These are phyloP conservation scores for Drosophila siamana DNA, from an alignment of 2,888 invertebrate genomes.

Conservation along the genomic window DNA sequence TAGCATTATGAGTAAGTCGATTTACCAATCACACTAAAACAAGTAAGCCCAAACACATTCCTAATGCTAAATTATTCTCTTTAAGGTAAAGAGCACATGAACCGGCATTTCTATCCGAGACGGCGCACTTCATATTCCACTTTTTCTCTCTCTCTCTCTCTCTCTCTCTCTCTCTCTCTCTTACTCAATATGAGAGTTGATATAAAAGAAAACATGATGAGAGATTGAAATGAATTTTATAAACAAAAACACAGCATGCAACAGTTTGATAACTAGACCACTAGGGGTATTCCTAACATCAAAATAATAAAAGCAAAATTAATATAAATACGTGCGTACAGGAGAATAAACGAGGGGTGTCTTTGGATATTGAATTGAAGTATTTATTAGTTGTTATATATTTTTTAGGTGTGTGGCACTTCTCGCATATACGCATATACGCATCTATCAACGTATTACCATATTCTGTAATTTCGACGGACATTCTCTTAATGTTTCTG, in stretches of 20 bases:
- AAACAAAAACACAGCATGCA: slow-evolving; percentile 66
- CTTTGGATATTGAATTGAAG: too few relatives aligned
- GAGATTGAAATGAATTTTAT: background rate
- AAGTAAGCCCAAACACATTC: background rate
- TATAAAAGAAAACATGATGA: background rate
- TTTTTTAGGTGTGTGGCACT: too few relatives aligned
- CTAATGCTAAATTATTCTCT: background rate
- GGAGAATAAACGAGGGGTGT: too few relatives aligned
- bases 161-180: background rate
- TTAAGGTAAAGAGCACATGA: slow-evolving; percentile 25
- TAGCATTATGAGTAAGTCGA: slow-evolving; percentile 7
- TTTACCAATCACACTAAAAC: slow-evolving; percentile 2
- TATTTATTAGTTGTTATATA: too few relatives aligned
- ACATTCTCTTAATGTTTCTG: too few relatives aligned
- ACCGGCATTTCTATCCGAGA: slow-evolving; percentile 60
- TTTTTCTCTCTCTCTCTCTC: background rate
- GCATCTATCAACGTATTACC: too few relatives aligned
- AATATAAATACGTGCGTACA: too few relatives aligned
- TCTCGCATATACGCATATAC: too few relatives aligned
- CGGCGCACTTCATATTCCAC: slow-evolving; percentile 18
- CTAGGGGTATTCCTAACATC: background rate
- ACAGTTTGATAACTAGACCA: slow-evolving; percentile 49
- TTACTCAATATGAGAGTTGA: slow-evolving; percentile 15
- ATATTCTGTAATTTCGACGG: background rate
- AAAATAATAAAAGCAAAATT: background rate